Base-by-base conservation (phyloP, 2,797 vertebrate species). In the Siniperca scherzeri region DNA sequence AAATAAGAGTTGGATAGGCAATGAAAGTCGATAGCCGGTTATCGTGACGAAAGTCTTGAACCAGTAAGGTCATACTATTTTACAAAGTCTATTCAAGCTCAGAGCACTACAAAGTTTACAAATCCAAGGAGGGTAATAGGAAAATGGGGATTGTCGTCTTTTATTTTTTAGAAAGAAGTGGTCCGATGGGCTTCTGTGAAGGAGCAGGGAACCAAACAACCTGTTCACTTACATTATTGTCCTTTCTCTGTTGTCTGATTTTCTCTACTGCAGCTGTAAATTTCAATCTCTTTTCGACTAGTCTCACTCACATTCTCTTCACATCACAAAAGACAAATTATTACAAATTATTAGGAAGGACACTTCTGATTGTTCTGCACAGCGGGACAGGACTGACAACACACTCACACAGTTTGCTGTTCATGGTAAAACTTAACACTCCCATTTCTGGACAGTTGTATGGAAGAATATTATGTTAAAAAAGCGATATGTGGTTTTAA, bases 31-130 rank as follows among this genome's bases (percentile, higher is more conserved):
- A 10, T 16, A 64, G 7, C 19, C 30, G 25, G 27, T 61, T 40
- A 27, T n/a, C 22, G 0, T 22, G 52, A n/a, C 2, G 8, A 3
- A 65, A 16, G 25, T 67, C 17, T 30, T 48, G 53, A 72, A 16
- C 66, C 62, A 86, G 67, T 84, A 71, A 56, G 60, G 73, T 84
- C 74, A 48, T 66, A 81, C 59, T 87, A 86, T 83, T 83, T 90
- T 90, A 92, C 87, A 92, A 86, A 88, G 59, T 88, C 85, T 92
- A 77, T 90, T 92, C 89, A 93, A 87, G 74, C 71, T 87, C 44
- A 5, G 57, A 82, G 69, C 46, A 67, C 64, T 89, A 80, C 76
- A 88, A 86, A 88, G 50, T 85, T 80, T 85, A 88, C 61, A 89
- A 90, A 86, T 76, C 70, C 62, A 64, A 56, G 66, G 65, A 59